Evolutionary conservation across 1,140 invertebrate genomes (phyloP), one percentile per base, ranked within the genome.

Genomic region (Lordiphosa collinella): DNA sequence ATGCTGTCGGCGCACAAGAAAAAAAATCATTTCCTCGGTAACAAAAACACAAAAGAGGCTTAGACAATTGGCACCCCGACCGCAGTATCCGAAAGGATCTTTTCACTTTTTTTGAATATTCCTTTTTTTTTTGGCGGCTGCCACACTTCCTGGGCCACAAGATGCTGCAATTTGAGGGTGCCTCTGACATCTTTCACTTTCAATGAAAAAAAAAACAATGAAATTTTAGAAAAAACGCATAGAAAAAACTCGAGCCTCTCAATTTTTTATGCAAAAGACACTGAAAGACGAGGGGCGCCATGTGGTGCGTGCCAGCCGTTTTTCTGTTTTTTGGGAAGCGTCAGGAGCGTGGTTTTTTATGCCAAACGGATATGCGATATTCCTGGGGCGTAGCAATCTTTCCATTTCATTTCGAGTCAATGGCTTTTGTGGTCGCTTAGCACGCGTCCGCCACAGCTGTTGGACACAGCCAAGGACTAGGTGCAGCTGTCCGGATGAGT

Each of bases 301-400:
- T 85, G 80, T 85, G 79, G 73, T 72, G 76, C 71, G 66, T 82
- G 76, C 57, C 78, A 78, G 71, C 69, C 58, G 64, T 55, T 54
- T 52, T 29, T 40, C 69, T 50, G 64, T 55, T 54, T 52, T 29
- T 40, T 55, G 54, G 46, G 7, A 29, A 46, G 36, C 50, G 55
- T 18, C 25, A 25, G 34, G 38, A 13, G 16, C 1, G 8, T 59
- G 46, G 53, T 82, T 82, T 82, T 82, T 82, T 84, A 82, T 72
- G 60, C 72, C 72, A 69, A 84, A 50, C 82, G 74, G 79, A 85
- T 85, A 85, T 86, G 80, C 74, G 79, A 85, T 85, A 79, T 68
- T 69, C 44, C 62, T 60, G 64, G 25, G 79, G 69, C 70, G 79
- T 70, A 61, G 69, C 72, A 73, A 84, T 84, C 67, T 82, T 38